A percentile compares a stretch with the other conserved stretches of the same genome.
Evolutionary conservation across 2,888 invertebrate genomes (phyloP).

Genomic region (Phoronis australis): DNA sequence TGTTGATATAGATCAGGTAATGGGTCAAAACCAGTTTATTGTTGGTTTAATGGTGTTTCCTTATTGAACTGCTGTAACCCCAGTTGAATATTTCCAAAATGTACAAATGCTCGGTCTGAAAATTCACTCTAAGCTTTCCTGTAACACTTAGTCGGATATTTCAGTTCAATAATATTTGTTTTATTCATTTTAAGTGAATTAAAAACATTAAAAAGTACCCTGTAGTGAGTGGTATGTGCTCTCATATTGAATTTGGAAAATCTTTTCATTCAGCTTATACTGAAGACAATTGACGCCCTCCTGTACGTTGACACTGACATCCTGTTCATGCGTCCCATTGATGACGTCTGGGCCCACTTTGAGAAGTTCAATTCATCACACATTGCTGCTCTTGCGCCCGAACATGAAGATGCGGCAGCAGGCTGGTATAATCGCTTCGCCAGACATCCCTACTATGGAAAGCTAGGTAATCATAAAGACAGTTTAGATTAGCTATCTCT

Average conservation of each 20-base stretch:
- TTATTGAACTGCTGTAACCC: too few species aligned
- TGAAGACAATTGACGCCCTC: constrained; percentile 75
- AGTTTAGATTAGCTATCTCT: background rate
- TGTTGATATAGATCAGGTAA: too few species aligned
- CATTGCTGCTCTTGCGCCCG: constrained; percentile 79
- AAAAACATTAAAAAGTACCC: too few species aligned
- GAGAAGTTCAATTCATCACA: constrained; percentile 75
- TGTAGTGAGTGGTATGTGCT: too few species aligned
- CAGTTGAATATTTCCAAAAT: too few species aligned
- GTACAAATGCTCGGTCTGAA: too few species aligned
- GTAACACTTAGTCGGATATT: background rate
- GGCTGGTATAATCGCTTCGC: constrained; percentile 97
- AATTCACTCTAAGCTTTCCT: background rate
- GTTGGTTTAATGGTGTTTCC: too few species aligned
- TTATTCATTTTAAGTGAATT: too few species aligned
- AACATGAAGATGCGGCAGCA: constrained; percentile 83
- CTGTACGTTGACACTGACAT: constrained; percentile 92
- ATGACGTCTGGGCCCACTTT: constrained; percentile 80
- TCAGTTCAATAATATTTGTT: too few species aligned
- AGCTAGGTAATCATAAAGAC: constrained; percentile 67
- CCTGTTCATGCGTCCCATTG: constrained; percentile 76
- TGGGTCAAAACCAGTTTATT: too few species aligned
- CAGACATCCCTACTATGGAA: constrained; percentile 87
- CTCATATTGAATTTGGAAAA: too few species aligned
- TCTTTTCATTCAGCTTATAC: constrained; percentile 63